Evolutionary conservation across 2,113 vertebrate species (phyloP).

Genomic region (Zingel zingel): DNA sequence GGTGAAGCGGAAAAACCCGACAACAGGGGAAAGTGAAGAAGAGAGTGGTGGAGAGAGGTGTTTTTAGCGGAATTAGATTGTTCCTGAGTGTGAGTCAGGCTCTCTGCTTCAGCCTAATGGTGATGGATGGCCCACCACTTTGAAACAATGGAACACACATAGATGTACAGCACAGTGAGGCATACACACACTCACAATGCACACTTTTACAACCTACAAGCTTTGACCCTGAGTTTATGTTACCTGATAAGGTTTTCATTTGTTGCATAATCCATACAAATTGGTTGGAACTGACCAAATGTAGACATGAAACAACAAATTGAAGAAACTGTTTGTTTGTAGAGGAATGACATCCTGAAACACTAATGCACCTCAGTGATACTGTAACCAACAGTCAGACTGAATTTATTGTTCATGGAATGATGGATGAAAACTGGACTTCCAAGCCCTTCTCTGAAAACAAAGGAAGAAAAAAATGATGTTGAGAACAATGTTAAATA

Average conservation of each 20-base stretch:
- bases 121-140: constrained; percentile 78
- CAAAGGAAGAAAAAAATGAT: background rate
- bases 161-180: constrained; percentile 40
- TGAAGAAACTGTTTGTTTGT: constrained; percentile 2
- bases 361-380: background rate
- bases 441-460: background rate
- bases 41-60: constrained; percentile 66
- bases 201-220: constrained; percentile 8
- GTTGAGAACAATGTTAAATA: background rate
- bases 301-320: background rate
- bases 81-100: constrained; percentile 78
- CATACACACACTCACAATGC: constrained; percentile 9
- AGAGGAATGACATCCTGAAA: background rate
- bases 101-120: constrained; percentile 73
- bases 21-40: constrained; percentile 63
- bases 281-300: background rate
- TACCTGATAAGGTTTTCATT: constrained; percentile 19
- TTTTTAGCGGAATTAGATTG: constrained; percentile 80
- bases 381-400: background rate
- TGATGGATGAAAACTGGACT: background rate
- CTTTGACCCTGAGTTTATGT: background rate
- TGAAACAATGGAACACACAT: constrained; percentile 76
- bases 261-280: background rate
- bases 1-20: constrained; percentile 50
- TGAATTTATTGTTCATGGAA: background rate